Evolutionary conservation across 2,113 vertebrate species (phyloP).

Genomic region (Aspidoscelis tigris): DNA sequence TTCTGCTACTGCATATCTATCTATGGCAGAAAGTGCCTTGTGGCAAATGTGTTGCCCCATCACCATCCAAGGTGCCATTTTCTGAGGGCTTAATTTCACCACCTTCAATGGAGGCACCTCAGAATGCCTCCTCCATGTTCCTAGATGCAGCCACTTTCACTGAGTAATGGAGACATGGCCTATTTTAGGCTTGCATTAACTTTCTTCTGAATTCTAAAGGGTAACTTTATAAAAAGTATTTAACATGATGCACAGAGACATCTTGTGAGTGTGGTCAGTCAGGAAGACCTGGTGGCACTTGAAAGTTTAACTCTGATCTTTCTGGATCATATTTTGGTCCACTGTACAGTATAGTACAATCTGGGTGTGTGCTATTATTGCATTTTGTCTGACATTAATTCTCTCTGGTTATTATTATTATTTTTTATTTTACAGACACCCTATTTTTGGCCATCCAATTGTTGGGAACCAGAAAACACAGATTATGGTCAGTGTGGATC

Average conservation of each 20-base stretch:
- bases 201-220: not conserved
- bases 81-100: too few species aligned
- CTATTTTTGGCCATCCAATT: slow-evolving; percentile 98
- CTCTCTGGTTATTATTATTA: slow-evolving; percentile 54
- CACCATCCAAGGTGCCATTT: too few species aligned
- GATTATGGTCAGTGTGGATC: slow-evolving; percentile 89
- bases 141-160: too few species aligned
- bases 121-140: too few species aligned
- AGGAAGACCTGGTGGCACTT: too few species aligned
- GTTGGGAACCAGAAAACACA: slow-evolving; percentile 98
- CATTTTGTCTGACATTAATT: slow-evolving; percentile 64
- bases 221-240: not conserved
- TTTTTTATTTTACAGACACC: slow-evolving; percentile 84
- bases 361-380: slow-evolving; percentile 29
- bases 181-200: not conserved
- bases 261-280: too few species aligned
- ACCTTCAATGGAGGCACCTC: too few species aligned
- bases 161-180: too few species aligned
- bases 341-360: not conserved
- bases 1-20: too few species aligned
- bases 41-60: too few species aligned
- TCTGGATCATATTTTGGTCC: not conserved
- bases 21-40: too few species aligned
- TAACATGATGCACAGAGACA: not conserved
- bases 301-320: not conserved